Evolutionary conservation across 2,888 invertebrate genomes (phyloP).

Genomic region (Drosophila mayaguana): DNA sequence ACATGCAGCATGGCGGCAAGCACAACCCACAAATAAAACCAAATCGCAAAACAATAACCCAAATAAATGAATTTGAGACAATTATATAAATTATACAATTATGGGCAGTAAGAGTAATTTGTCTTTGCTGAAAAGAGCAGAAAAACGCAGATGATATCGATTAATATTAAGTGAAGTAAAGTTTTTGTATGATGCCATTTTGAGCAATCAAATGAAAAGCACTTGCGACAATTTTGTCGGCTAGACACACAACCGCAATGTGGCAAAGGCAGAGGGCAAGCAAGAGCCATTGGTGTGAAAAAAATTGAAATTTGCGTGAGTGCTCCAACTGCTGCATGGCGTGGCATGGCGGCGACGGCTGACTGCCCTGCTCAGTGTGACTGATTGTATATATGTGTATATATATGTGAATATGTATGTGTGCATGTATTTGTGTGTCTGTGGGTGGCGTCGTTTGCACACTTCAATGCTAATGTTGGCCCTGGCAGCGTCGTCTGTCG

Average conservation of each 20-base stretch:
- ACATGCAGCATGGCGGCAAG: conserved; percentile 63
- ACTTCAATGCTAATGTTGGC: conserved; percentile 82
- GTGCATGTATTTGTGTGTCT: conserved; percentile 48
- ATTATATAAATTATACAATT: not conserved
- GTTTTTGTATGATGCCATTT: not conserved
- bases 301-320: conserved; percentile 82
- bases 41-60: conserved; percentile 9
- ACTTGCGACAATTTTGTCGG: conserved; percentile 55
- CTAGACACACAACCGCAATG: conserved; percentile 66
- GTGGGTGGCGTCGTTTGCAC: conserved; percentile 77
- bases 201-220: not conserved
- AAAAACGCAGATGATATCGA: conserved; percentile 1
- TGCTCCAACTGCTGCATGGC: conserved; percentile 74
- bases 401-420: conserved; percentile 14
- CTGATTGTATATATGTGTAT: conserved; percentile 7
- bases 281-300: conserved; percentile 83
- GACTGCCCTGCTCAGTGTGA: conserved; percentile 52
- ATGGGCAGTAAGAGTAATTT: not conserved
- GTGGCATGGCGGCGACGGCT: conserved; percentile 54
- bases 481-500: conserved; percentile 78
- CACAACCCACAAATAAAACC: conserved; percentile 48
- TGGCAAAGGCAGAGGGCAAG: conserved; percentile 77
- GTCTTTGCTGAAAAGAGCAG: not conserved
- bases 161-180: not conserved
- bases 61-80: not conserved